Conservation (phyloP, 2,888 invertebrate species). For the Charanyca ferruginea region DNA sequence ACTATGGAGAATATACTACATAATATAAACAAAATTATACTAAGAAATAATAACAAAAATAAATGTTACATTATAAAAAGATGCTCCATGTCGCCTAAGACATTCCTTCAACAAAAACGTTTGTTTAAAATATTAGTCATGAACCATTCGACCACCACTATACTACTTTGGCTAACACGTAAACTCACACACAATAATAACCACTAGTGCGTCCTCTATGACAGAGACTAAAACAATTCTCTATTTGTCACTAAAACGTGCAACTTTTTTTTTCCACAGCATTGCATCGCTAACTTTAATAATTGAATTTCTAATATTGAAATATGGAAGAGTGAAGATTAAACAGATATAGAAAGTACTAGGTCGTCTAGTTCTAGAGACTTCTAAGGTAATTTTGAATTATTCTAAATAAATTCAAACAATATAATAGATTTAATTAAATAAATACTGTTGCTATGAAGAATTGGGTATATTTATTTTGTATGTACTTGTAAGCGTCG, state of each 20-base stretch:
- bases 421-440: conserved; percentile 54
- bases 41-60: conserved; percentile 66
- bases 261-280: conserved; percentile 78
- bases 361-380: conserved; percentile 81
- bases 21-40: conserved; percentile 63
- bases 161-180: conserved; percentile 78
- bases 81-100: conserved; percentile 84
- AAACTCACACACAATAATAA: conserved; percentile 81
- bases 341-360: conserved; percentile 80
- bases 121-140: conserved; percentile 70
- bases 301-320: conserved; percentile 78
- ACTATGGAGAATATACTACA: conserved; percentile 66
- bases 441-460: conserved; percentile 51
- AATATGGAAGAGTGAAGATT: conserved; percentile 91
- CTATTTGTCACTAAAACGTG: conserved; percentile 86
- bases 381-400: conserved; percentile 66
- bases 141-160: conserved; percentile 70
- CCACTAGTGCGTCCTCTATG: conserved; percentile 83
- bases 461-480: conserved; percentile 67
- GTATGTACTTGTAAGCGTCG: conserved; percentile 64
- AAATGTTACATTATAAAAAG: conserved; percentile 73
- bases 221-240: conserved; percentile 76
- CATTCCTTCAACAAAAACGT: conserved; percentile 83
- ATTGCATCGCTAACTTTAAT: conserved; percentile 71
- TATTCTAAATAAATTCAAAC: conserved; percentile 57